Evolutionary conservation across 1,140 invertebrate species (phyloP).

Genomic region (Bathynomus jamesi): DNA sequence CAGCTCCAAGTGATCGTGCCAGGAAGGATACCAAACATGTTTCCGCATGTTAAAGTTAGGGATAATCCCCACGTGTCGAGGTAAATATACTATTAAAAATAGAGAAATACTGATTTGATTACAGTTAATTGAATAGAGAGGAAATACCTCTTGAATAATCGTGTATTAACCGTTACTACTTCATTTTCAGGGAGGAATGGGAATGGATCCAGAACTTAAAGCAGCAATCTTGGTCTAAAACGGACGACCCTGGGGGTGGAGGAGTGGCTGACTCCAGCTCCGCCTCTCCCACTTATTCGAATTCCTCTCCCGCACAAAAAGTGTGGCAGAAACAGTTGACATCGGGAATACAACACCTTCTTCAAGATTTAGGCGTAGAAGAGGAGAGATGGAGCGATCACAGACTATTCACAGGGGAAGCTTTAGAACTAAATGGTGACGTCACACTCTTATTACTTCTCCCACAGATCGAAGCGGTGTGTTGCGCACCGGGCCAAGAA

Average conservation of each 20-base stretch:
- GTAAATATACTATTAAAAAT: conserved; percentile 54
- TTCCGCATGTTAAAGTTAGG: conserved; percentile 83
- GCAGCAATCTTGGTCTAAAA: background rate
- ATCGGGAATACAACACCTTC: conserved; percentile 45
- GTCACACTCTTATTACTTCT: conserved; percentile 84
- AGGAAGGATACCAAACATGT: conserved; percentile 78
- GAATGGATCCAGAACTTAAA: conserved; percentile 50
- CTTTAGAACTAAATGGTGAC: conserved; percentile 77
- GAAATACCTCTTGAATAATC: too few species aligned
- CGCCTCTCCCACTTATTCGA: too few species aligned
- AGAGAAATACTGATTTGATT: too few species aligned
- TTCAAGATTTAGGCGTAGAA: conserved; percentile 22
- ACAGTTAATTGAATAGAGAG: too few species aligned
- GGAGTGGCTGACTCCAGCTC: conserved; percentile 77
- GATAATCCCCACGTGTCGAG: conserved; percentile 92
- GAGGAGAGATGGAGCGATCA: conserved; percentile 24
- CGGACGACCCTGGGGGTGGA: conserved; percentile 85
- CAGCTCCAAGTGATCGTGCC: conserved; percentile 87
- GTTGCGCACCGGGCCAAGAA: conserved; percentile 60
- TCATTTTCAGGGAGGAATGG: conserved; percentile 75
- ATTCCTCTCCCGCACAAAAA: conserved; percentile 75
- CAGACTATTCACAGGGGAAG: conserved; percentile 74
- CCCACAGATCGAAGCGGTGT: conserved; percentile 80
- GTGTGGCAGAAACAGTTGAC: conserved; percentile 71
- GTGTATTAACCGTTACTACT: too few species aligned